Conservation (phyloP, 1,140 invertebrate species). For the Plutomurus gul region DNA sequence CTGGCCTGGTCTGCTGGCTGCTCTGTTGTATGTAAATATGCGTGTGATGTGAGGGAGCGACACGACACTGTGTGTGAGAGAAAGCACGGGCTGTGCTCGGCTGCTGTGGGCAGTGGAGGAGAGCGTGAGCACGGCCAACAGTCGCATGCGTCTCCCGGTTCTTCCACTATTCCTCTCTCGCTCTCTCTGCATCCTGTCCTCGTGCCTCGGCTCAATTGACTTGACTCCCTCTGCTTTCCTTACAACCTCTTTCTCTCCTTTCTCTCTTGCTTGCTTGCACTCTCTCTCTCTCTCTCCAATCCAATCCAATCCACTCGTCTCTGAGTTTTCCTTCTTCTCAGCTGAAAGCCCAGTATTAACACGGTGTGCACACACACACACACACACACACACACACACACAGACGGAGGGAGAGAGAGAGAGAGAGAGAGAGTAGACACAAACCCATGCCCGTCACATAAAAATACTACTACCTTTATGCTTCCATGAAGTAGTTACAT, state of each 20-base stretch:
- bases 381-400: too few relatives aligned
- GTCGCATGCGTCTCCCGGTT: conserved; percentile 17
- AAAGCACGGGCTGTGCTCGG: background rate
- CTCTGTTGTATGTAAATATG: background rate
- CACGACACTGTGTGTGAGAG: background rate
- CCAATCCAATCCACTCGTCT: too few relatives aligned
- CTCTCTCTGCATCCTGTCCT: background rate
- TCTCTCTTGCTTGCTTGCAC: background rate
- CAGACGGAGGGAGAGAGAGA: too few relatives aligned
- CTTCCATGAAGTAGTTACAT: too few relatives aligned
- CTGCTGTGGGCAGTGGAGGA: background rate
- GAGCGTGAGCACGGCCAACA: background rate
- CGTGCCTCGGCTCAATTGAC: too few relatives aligned
- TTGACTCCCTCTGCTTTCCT: background rate
- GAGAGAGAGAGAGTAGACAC: too few relatives aligned
- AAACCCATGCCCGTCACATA: too few relatives aligned
- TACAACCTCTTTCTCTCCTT: background rate
- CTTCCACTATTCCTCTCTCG: background rate
- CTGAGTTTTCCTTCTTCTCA: too few relatives aligned
- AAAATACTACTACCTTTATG: too few relatives aligned
- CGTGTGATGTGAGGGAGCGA: background rate
- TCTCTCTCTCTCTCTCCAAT: too few relatives aligned
- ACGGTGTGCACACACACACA: too few relatives aligned
- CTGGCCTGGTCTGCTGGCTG: background rate
- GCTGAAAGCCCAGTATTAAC: too few relatives aligned